Percentiles rank a stretch among this genome's conserved stretches.
Conservation (phyloP, 2,113 vertebrate genomes). For the Sylvilagus bachmani region DNA sequence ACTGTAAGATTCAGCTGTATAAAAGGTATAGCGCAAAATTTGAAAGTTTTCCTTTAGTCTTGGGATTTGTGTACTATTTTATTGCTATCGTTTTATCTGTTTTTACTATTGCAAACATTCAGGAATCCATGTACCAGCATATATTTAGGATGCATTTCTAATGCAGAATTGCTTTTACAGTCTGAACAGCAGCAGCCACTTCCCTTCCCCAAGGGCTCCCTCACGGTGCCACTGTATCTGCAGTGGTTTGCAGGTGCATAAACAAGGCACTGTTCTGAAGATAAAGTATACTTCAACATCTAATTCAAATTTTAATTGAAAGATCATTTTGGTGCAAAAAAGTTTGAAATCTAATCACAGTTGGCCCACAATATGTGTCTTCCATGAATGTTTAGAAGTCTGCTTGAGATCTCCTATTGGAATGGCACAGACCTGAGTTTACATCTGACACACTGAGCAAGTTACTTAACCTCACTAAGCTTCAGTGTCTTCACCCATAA, state of each 20-base stretch:
- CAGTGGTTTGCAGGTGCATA: neutral
- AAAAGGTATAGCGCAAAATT: neutral
- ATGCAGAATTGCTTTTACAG: neutral
- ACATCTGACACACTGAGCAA: neutral
- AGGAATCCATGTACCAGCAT: neutral
- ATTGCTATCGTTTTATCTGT: neutral
- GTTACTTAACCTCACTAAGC: neutral
- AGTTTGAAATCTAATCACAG: too few species aligned
- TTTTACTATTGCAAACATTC: constrained; percentile 31
- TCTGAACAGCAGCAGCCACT: neutral
- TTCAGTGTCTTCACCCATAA: constrained; percentile 14
- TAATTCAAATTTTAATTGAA: too few species aligned
- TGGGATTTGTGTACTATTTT: neutral
- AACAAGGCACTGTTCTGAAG: neutral
- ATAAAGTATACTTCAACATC: too few species aligned
- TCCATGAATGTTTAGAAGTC: too few species aligned
- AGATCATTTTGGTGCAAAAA: too few species aligned
- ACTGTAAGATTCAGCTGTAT: neutral
- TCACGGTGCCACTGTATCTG: neutral
- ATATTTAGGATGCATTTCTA: neutral
- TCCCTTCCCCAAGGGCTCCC: neutral
- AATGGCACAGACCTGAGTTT: neutral
- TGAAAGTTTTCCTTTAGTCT: neutral
- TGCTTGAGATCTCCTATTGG: neutral
- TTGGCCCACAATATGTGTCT: too few species aligned